Base-by-base conservation (phyloP, 2,797 vertebrate species). In the Peromyscus nudipes region DNA sequence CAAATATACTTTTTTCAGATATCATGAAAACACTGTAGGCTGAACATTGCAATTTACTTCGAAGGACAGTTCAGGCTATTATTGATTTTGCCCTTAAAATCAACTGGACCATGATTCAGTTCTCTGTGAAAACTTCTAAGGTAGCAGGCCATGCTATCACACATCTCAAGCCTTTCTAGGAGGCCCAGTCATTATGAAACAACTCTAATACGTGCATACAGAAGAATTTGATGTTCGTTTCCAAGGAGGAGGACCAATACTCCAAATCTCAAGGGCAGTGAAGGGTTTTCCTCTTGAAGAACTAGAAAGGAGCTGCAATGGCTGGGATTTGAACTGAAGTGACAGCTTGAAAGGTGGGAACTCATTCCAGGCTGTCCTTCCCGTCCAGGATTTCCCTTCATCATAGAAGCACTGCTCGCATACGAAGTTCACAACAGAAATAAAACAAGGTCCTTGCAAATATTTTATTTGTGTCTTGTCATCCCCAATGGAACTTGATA, bases 401-500 rank as follows among this genome's bases (percentile, higher is more conserved):
- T n/a, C 6, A 25, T 25, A n/a, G 2, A n/a, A 25, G 43, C 19
- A 9, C 6, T 49, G 83, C 19, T n/a, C 4, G 2, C 13, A 27
- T 69, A 7, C 49, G 31, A 52, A 69, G 21, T 52, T 52, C 31
- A 67, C 64, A 85, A 25, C 31, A 67, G 43, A 85, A n/a, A 67
- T n/a, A 21, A 29, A 65, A 67, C 43, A 69, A 79, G 57, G 55
- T 71, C 9, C 49, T 84, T 93, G 93, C n/a, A 49, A 80, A 67
- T 85, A 80, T 88, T 93, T 95, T 8, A 76, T 80, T 94, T 89
- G 21, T 85, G 87, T n/a, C 8, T 37, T 94, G 10, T 67, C 71
- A 97, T n/a, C n/a, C 12, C 95, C 75, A 65, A 67, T 55, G 92
- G 3, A 95, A n/a, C 77, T 95, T 37, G 62, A 89, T 94, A 89